phyloP scores from a whole-genome alignment of 2,888 invertebrate species.

The Lasiommata megera region DNA sequence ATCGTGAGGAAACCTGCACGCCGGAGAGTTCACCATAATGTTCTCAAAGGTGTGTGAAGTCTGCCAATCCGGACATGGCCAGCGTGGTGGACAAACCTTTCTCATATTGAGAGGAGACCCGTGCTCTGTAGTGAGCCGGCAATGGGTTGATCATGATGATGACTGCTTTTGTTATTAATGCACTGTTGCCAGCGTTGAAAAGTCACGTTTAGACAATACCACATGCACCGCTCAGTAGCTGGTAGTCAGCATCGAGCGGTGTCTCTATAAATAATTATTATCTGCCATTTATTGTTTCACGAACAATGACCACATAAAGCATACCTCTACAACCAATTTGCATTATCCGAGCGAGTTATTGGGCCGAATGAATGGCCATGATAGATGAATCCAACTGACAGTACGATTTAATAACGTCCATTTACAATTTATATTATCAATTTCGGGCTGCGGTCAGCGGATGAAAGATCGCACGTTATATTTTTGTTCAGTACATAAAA shows the following conservation, averaged over 20 bases:
- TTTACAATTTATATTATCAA: constrained; percentile 14
- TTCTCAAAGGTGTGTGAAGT: too few species aligned
- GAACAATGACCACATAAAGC: constrained; percentile 73
- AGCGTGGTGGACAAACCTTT: too few species aligned
- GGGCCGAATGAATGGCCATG: constrained; percentile 29
- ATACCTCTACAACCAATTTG: constrained; percentile 70
- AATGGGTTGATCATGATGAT: too few species aligned
- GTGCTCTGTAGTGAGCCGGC: too few species aligned
- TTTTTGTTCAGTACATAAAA: not conserved
- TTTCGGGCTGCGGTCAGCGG: constrained; percentile 10
- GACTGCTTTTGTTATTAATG: too few species aligned
- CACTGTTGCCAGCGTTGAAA: too few species aligned
- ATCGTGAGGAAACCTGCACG: too few species aligned
- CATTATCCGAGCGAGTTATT: constrained; percentile 57
- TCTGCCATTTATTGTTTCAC: constrained; percentile 63
- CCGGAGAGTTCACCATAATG: too few species aligned
- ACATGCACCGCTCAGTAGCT: constrained; percentile 27
- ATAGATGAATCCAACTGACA: constrained; percentile 39
- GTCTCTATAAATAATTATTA: constrained; percentile 40
- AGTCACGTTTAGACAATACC: not conserved
- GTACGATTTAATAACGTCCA: constrained; percentile 16
- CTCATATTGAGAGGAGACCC: too few species aligned
- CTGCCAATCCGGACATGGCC: too few species aligned
- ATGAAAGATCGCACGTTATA: constrained; percentile 1
- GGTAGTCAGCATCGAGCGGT: constrained; percentile 35